These are phyloP conservation scores for Iphiclides podalirius DNA, from an alignment of 2,888 invertebrate genomes.

Conservation along the genomic window DNA sequence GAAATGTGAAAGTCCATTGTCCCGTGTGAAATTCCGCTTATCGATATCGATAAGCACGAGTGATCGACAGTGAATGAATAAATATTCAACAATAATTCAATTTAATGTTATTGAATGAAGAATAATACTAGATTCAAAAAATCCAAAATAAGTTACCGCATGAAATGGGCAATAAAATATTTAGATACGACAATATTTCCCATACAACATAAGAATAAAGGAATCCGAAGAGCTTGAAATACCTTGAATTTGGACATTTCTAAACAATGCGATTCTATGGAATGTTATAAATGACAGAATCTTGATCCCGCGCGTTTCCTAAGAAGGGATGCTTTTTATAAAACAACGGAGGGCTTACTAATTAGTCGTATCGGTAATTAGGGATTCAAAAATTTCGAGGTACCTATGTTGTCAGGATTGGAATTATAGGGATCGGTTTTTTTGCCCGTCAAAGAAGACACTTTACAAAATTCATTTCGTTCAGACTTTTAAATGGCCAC, in stretches of 20 bases:
- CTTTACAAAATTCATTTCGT: slow-evolving; percentile 13
- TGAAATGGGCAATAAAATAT: no score
- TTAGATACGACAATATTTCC: no score
- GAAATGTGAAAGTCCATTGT: not conserved
- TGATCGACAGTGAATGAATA: no score
- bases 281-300: slow-evolving; percentile 4
- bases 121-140: no score
- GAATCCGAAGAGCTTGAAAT: no score
- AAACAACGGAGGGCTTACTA: not conserved
- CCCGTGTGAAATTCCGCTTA: no score
- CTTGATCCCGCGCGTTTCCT: slow-evolving; percentile 1
- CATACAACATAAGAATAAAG: no score
- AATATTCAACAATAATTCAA: no score
- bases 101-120: no score
- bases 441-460: not conserved
- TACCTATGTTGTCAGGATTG: slow-evolving; percentile 1
- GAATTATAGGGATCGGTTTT: not conserved
- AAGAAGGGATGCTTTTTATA: slow-evolving; percentile 13
- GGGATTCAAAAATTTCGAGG: slow-evolving; percentile 10
- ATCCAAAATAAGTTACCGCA: no score
- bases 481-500: slow-evolving; percentile 24
- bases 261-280: slow-evolving; percentile 3
- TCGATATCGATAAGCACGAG: no score
- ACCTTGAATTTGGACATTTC: slow-evolving; percentile 1
- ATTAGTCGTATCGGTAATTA: slow-evolving; percentile 20